Base-by-base conservation (phyloP, 2,888 invertebrate genomes). In the Axea sp. region DNA sequence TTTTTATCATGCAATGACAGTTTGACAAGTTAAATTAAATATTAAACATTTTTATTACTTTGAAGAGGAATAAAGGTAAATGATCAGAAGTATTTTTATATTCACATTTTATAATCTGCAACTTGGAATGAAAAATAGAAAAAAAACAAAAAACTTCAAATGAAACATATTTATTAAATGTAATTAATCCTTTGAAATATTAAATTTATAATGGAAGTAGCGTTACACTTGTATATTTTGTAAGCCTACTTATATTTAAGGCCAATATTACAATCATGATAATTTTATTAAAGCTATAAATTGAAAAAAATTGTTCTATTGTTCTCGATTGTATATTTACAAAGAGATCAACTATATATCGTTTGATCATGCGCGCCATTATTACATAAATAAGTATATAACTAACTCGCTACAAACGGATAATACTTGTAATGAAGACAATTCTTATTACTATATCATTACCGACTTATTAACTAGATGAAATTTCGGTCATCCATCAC, bases 401-500 rank as follows among this genome's bases (percentile, higher is more conserved):
- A 31, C 24, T 26, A 9, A 11, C 5, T 53, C 35, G 49, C 31
- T 43, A 51, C 31, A 37, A 59, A 47, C n/a, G 8, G 30, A 41
- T 30, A 45, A 47, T 39, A 31, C 39, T 49, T 47, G 41, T 22
- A 47, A 45, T 45, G 45, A 59, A 35, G 45, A 45, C 45, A 11
- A n/a, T n/a, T n/a, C 9, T 9, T 31, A n/a, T 1, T 22, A 35
- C 26, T 14, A 9, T 65, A 33, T 39, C 19, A 49, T 35, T 4
- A 31, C n/a, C 26, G 11, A 33, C 41, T 31, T 41, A 60, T 3
- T 3, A 39, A 1, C 24, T 39, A 51, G 12, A 22, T 14, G 43
- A 64, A 64, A 33, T 33, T 33, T 53, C 19, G 12, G 9, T 53
- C 43, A 64, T 51, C 11, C 51, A 59, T 59, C 60, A 60, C 60